Base-by-base conservation (phyloP, 1,140 invertebrate genomes). In the Propsilocerus akamusi region DNA sequence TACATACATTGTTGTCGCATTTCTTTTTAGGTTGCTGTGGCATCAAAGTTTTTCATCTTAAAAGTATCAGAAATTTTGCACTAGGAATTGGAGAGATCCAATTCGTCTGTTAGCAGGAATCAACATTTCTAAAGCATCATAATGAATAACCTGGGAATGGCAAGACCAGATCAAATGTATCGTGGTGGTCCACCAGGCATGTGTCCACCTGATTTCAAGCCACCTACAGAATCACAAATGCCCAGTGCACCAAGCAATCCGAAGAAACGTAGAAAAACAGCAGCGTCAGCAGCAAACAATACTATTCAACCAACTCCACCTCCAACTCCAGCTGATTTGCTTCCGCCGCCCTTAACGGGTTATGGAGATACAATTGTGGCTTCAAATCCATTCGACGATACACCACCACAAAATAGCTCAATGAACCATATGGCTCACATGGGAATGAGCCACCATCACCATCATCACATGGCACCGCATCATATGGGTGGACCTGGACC, bases 301-400 rank as follows among this genome's bases (percentile, higher is more conserved):
- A 71, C 61, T 60, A 72, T 71, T 71, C 68, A 74, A 58, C 69
- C 74, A 47, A 72, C 72, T 56, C 72, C 74, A 28, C 72, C 76
- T 6, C 74, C 77, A 47, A 74, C 73, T 54, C 75, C 82, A 58
- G 77, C 85, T 68, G 78, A 90, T 60, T 66, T 90, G 53, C 70
- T 86, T 51, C 86, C 86, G 24, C 88, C 86, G 11, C 80, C 86
- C 25, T 75, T 84, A 57, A 76, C 83, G 34, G 85, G 86, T 48
- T 92, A 88, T 68, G 89, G 88, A 32, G 89, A 94, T 60, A 93
- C 89, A 41, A 91, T 96, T 59, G 79, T 94, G 53, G 91, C 89
- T 26, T 91, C 86, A 49, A 95, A 95, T 70, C 91, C 91, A 24
- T 95, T 97, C 68, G 92, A 97, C 68, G 92, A 97, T 59, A 86